Percentiles rank a stretch among this genome's conserved stretches.
These are phyloP conservation scores for Drosophila fungiperda DNA, from an alignment of 2,888 invertebrate genomes.

Conservation along the genomic window DNA sequence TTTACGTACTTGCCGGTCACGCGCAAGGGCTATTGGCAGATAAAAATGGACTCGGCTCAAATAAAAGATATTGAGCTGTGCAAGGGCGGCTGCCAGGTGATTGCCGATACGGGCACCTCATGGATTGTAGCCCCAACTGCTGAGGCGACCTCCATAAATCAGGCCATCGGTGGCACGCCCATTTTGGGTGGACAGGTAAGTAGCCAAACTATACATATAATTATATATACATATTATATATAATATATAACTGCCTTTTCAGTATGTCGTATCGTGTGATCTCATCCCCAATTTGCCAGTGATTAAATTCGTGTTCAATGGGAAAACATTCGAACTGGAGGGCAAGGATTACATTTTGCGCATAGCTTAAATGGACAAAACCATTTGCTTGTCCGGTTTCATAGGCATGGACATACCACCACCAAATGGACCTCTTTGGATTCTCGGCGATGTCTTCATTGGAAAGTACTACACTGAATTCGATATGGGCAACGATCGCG, in stretches of 20 bases:
- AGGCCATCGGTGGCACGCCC: constrained; percentile 92
- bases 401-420: constrained; percentile 98
- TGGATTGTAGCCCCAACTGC: constrained; percentile 95
- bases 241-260: not conserved
- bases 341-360: constrained; percentile 95
- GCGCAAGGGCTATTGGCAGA: constrained; percentile 98
- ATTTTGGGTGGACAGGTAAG: constrained; percentile 90
- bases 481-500: constrained; percentile 93
- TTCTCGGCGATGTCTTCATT: constrained; percentile 98
- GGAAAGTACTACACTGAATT: constrained; percentile 98
- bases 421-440: constrained; percentile 98
- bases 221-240: not conserved
- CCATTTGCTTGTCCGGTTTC: constrained; percentile 97
- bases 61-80: constrained; percentile 88
- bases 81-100: constrained; percentile 94
- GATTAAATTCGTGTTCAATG: constrained; percentile 91
- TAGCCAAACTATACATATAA: not conserved
- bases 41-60: constrained; percentile 92
- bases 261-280: constrained; percentile 91
- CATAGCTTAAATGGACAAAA: constrained; percentile 92
- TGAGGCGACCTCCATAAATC: constrained; percentile 93
- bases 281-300: constrained; percentile 91
- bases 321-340: constrained; percentile 90
- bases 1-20: constrained; percentile 95
- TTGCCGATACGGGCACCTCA: constrained; percentile 98